Base-by-base conservation (phyloP, 2,888 invertebrate genomes). In the Cephus pygmeus region DNA sequence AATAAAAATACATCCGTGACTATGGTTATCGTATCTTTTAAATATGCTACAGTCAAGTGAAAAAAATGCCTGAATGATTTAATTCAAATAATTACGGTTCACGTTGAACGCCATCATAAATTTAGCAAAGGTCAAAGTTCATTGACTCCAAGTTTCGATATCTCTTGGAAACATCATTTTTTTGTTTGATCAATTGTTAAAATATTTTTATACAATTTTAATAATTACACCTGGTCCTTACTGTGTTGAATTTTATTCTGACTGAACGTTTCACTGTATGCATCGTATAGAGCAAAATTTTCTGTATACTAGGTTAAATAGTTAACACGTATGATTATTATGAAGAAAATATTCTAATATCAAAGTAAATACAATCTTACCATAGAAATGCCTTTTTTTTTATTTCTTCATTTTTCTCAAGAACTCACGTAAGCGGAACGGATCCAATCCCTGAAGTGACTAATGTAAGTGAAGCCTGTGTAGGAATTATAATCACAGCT, bases 361-460 rank as follows among this genome's bases (percentile, higher is more conserved):
- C 40, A 23, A 56, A 56, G 40, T 56, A 56, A 23, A 56, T 15
- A 23, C 6, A 56, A 23, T 23, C 23, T 56, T 56, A 56, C 40
- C 40, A 56, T 56, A 6, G 23, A 56, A 56, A 56, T 56, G 23
- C 40, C 40, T 56, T 56, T 56, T 4, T 36, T 56, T 56, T 2
- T 6, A 23, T 56, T 6, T 56, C 9, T 56, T 56, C 40, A 23
- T 23, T 56, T 23, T 56, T 56, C 40, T 56, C 40, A 56, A 56
- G 40, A 56, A 15, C 9, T 77, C 69, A 86, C 74, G 75, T 84
- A 85, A 74, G 76, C 75, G 4, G 75, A 69, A 12, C 83, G 83
- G 76, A 86, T 83, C 86, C 87, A 87, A 71, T 87, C 84, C 6
- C 79, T 81, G 75, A 87, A 87, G 76, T 81, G 80, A 79, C 84